These are phyloP conservation scores for Diarsia dahlii DNA, from an alignment of 2,888 invertebrate species.

Conservation along the genomic window DNA sequence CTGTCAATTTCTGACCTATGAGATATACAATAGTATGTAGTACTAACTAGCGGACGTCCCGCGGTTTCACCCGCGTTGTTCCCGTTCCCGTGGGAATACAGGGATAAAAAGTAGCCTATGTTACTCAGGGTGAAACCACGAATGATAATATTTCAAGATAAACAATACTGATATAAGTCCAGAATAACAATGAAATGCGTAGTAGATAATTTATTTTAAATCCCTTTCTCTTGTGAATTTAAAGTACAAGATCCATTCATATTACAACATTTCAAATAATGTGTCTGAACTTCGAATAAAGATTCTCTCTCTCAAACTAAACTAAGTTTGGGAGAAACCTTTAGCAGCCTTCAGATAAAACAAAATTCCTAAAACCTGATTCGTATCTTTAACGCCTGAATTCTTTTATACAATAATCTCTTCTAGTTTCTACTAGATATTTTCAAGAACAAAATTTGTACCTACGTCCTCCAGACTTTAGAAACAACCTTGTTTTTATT, in stretches of 20 bases:
- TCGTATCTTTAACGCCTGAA: not conserved
- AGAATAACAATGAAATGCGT: not conserved
- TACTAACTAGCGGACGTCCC: too few species aligned
- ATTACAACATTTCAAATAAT: not conserved
- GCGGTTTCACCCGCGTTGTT: too few species aligned
- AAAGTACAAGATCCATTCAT: not conserved
- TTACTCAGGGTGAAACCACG: too few species aligned
- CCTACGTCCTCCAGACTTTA: slow-evolving; percentile 34
- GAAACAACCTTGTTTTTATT: slow-evolving; percentile 22
- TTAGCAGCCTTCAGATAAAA: not conserved
- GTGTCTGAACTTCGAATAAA: not conserved
- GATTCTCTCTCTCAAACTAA: not conserved
- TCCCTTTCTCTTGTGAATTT: too few species aligned
- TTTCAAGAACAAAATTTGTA: not conserved
- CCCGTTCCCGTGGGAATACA: too few species aligned
- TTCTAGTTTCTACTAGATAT: not conserved
- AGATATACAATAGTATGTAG: too few species aligned
- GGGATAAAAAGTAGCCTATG: too few species aligned
- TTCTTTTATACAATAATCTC: not conserved
- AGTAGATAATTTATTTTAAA: not conserved
- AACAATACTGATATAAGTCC: not conserved
- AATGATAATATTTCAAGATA: not conserved
- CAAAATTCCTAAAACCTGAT: slow-evolving; percentile 7
- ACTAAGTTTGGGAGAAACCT: not conserved
- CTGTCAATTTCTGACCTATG: too few species aligned